Conservation (phyloP, 2,888 invertebrate genomes). For the Monoplex corrugatus region DNA sequence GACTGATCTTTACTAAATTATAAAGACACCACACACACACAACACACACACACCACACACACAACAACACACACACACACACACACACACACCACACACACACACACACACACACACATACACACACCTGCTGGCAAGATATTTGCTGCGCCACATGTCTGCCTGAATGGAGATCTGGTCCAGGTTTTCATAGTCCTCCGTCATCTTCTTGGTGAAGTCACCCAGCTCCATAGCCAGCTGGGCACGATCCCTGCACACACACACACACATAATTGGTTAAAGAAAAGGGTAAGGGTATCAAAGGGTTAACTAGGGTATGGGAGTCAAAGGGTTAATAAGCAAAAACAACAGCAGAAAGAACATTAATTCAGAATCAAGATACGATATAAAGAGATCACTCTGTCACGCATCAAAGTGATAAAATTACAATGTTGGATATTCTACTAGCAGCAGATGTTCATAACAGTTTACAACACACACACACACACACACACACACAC, state of each 20-base stretch:
- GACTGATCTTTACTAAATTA: too few relatives aligned
- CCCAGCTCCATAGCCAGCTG: constrained; percentile 92
- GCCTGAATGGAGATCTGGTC: constrained; percentile 96
- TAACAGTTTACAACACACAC: too few relatives aligned
- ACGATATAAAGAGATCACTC: too few relatives aligned
- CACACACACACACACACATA: background rate
- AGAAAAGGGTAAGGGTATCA: constrained; percentile 26
- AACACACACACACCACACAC: background rate
- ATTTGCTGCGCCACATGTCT: constrained; percentile 98
- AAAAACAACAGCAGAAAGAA: background rate
- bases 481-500: too few relatives aligned
- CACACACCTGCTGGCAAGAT: constrained; percentile 92
- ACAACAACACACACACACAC: background rate
- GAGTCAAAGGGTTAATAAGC: too few relatives aligned
- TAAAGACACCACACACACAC: background rate
- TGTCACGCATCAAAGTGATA: too few relatives aligned
- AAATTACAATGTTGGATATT: too few relatives aligned
- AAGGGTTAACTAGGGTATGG: background rate
- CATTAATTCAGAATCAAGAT: too few relatives aligned
- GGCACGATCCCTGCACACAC: constrained; percentile 87
- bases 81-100: background rate
- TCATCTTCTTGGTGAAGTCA: constrained; percentile 90
- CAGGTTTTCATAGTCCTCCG: constrained; percentile 91
- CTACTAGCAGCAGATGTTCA: too few relatives aligned
- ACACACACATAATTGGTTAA: too few relatives aligned